Evolutionary conservation across 1,140 invertebrate species (phyloP).

Genomic region (Drosophila pruinosa): DNA sequence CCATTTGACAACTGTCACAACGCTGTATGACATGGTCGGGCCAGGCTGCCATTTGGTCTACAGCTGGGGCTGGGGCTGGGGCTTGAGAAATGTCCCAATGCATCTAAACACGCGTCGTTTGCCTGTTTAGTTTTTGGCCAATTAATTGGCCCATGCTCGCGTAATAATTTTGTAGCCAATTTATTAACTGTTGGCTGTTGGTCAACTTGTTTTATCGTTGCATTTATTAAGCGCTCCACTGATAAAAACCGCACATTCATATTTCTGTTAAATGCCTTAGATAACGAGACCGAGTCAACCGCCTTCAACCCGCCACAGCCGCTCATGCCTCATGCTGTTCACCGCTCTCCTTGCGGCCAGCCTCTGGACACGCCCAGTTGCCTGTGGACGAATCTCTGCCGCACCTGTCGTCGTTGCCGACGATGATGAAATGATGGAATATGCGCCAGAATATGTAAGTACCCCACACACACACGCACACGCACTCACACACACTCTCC

Average conservation of each 20-base stretch:
- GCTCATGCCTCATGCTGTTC: slow-evolving; percentile 11
- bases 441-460: slow-evolving; percentile 77
- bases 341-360: slow-evolving; percentile 33
- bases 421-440: slow-evolving; percentile 74
- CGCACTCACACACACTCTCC: too few relatives aligned
- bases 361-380: slow-evolving; percentile 49
- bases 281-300: slow-evolving; percentile 44
- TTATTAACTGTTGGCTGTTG: slow-evolving; percentile 62
- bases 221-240: slow-evolving; percentile 71
- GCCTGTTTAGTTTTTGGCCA: slow-evolving; percentile 35
- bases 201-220: slow-evolving; percentile 68
- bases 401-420: slow-evolving; percentile 59
- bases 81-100: slow-evolving; percentile 46
- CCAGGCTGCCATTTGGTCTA: neutral
- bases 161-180: slow-evolving; percentile 78
- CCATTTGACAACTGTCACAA: slow-evolving; percentile 80
- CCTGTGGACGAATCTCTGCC: slow-evolving; percentile 34
- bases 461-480: neutral
- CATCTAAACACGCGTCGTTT: slow-evolving; percentile 38
- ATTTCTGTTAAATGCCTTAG: slow-evolving; percentile 71
- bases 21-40: slow-evolving; percentile 69
- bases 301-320: slow-evolving; percentile 10
- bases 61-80: neutral
- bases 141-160: slow-evolving; percentile 60
- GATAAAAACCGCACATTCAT: slow-evolving; percentile 71